Conservation (phyloP, 2,888 invertebrate species). For the Anagyrus pseudococci region DNA sequence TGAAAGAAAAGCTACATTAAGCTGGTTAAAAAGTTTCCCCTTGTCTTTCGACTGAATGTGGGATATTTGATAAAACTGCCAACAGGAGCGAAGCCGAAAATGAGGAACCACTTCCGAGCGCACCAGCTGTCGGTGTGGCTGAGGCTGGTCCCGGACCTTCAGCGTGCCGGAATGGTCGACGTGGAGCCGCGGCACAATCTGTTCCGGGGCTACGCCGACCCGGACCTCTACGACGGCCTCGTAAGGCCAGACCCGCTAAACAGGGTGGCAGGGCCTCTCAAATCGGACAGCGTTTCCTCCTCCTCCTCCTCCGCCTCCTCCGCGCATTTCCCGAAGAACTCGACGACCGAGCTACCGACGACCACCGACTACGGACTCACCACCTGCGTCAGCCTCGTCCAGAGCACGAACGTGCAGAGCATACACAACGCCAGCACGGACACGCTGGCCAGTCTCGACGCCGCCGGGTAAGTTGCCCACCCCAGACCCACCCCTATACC, state of each 20-base stretch:
- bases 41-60: too few species aligned
- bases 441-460: slow-evolving; percentile 80
- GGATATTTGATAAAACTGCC: background rate
- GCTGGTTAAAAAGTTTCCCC: too few species aligned
- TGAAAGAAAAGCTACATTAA: too few species aligned
- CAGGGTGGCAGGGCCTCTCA: slow-evolving; percentile 63
- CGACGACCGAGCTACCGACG: slow-evolving; percentile 71
- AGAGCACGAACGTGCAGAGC: slow-evolving; percentile 66
- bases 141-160: slow-evolving; percentile 89
- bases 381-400: slow-evolving; percentile 73
- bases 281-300: background rate
- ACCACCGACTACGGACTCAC: slow-evolving; percentile 75
- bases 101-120: slow-evolving; percentile 93
- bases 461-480: slow-evolving; percentile 66
- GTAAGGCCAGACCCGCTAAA: slow-evolving; percentile 85
- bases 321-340: slow-evolving; percentile 47
- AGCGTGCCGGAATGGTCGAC: slow-evolving; percentile 88
- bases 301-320: background rate
- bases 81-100: slow-evolving; percentile 86
- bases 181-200: slow-evolving; percentile 87
- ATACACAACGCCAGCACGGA: slow-evolving; percentile 75
- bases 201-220: slow-evolving; percentile 87
- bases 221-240: slow-evolving; percentile 86
- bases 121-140: slow-evolving; percentile 96
- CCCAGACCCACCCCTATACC: too few species aligned